Evolutionary conservation across 1,140 invertebrate species (phyloP), one percentile per base, ranked within the genome.

Genomic region (Drosophila ogumai): DNA sequence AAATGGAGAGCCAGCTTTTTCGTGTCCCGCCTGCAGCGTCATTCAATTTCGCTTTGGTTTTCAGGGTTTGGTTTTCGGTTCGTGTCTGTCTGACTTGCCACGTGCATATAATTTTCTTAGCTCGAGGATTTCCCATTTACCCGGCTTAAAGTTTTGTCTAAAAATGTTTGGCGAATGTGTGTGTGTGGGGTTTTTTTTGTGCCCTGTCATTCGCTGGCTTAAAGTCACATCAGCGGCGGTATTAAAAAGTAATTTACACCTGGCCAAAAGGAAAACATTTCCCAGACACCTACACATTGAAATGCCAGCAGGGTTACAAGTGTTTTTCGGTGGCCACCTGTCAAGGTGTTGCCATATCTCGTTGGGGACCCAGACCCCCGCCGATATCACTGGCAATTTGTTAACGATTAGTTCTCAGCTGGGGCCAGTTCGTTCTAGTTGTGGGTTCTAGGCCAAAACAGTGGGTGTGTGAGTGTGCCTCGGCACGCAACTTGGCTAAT

Each of bases 241-340:
- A 90, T 88, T 88, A 81, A 88, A 90, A 90, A 90, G 81, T 90
- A 77, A 88, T 88, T 88, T 88, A 84, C 85, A 88, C 81, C 84
- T 88, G 84, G 80, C 66, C 49, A 49, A 61, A 61, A 50, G 60
- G 44, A 50, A 69, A 71, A 64, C 59, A 77, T 78, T 88, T 80
- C 84, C 69, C 82, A 88, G 50, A 80, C 80, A 77, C 64, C 50
- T 44, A 49, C 59, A 73, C 47, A 31, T 17, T 34, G 31, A 34
- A 17, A 38, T 15, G 22, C 43, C 28, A 56, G 54, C 55, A 50
- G 59, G 43, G 32, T 77, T 60, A 64, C 67, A 49, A 50, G 41
- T 61, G 72, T 72, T 65, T 61, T 76, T 59, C 67, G 75, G 19
- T 49, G 61, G 46, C 57, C 56, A 63, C 58, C 75, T 74, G 79